These are phyloP conservation scores for Cyrtorhinus lividipennis DNA, from an alignment of 1,140 invertebrate species.

Conservation along the genomic window DNA sequence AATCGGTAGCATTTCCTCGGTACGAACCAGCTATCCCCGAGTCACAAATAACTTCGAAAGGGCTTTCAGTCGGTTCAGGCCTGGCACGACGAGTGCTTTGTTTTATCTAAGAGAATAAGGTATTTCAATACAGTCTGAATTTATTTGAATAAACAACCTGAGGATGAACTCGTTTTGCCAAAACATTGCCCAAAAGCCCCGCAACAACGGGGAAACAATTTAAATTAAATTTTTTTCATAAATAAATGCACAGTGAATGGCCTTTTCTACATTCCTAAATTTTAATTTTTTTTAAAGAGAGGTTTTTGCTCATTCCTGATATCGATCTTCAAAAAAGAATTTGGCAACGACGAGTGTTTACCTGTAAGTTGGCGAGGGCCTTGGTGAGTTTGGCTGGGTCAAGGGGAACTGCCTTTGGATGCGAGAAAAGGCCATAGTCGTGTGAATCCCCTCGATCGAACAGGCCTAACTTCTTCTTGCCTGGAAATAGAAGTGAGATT, in stretches of 20 bases:
- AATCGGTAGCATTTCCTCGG: conserved; percentile 12
- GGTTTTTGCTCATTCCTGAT: too few species aligned
- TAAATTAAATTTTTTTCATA: too few species aligned
- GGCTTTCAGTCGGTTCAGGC: background rate
- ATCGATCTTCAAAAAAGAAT: too few species aligned
- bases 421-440: conserved; percentile 17
- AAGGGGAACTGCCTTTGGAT: conserved; percentile 22
- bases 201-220: too few species aligned
- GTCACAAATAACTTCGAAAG: conserved; percentile 24
- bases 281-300: too few species aligned
- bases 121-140: conserved; percentile 17
- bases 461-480: conserved; percentile 1
- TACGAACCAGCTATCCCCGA: conserved; percentile 31
- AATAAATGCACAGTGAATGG: background rate
- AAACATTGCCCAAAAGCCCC: too few species aligned
- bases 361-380: conserved; percentile 35
- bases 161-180: too few species aligned
- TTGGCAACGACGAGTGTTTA: too few species aligned
- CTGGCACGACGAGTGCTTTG: conserved; percentile 12
- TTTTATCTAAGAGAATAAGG: conserved; percentile 21
- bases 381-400: conserved; percentile 35
- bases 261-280: too few species aligned
- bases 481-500: conserved; percentile 7
- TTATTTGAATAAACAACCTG: too few species aligned
- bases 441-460: conserved; percentile 12